Conservation (phyloP, 1,140 invertebrate genomes). For the Coptotermes formosanus region DNA sequence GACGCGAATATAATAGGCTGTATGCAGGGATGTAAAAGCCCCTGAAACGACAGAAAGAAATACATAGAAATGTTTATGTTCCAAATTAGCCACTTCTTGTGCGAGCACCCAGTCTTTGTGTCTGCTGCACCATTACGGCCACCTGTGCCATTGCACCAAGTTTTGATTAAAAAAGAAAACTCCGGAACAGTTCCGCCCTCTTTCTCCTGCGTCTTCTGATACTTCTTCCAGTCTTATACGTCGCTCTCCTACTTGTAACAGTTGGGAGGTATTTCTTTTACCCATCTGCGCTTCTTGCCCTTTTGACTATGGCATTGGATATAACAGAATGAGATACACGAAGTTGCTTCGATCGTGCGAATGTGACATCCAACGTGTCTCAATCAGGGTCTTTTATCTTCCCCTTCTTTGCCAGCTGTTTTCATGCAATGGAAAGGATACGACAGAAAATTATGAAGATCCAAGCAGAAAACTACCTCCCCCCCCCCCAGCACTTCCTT, state of each 20-base stretch:
- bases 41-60: too few species aligned
- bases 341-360: neutral
- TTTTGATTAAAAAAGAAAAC: neutral
- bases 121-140: neutral
- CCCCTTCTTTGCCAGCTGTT: neutral
- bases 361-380: neutral
- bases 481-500: too few species aligned
- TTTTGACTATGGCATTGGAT: neutral
- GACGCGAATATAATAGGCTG: too few species aligned
- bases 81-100: neutral
- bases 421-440: too few species aligned
- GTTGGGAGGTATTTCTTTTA: neutral
- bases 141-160: neutral
- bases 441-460: too few species aligned
- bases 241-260: neutral
- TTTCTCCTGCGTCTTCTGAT: neutral
- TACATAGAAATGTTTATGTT: neutral
- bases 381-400: neutral
- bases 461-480: too few species aligned
- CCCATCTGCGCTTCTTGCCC: neutral
- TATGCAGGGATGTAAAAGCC: too few species aligned
- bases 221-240: neutral
- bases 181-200: neutral
- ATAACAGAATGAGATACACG: neutral
- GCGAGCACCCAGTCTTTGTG: neutral